Conservation (phyloP, 2,888 invertebrate species). For the Barypeithes pellucidus region DNA sequence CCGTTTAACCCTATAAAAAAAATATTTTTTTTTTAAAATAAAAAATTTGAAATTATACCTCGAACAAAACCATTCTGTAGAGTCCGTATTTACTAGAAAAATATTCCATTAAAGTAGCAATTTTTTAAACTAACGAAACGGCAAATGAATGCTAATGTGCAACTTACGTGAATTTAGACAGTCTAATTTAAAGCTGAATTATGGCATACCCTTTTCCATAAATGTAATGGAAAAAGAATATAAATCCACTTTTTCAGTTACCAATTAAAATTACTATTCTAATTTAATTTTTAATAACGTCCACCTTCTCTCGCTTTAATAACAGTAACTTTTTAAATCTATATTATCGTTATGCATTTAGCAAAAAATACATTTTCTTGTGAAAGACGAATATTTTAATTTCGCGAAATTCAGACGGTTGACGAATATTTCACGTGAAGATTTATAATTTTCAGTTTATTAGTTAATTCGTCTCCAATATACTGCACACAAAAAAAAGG, state of each 20-base stretch:
- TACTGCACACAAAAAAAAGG: no score
- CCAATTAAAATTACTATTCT: slow-evolving; percentile 33
- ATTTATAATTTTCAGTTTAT: no score
- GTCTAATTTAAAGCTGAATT: slow-evolving; percentile 36
- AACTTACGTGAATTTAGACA: slow-evolving; percentile 28
- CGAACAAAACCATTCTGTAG: not conserved
- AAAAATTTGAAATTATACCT: not conserved
- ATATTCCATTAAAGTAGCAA: slow-evolving; percentile 13
- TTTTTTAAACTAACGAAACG: slow-evolving; percentile 23
- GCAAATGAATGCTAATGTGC: slow-evolving; percentile 27
- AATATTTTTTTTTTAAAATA: no score
- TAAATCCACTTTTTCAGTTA: slow-evolving; percentile 24
- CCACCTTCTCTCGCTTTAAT: not conserved
- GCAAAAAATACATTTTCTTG: no score
- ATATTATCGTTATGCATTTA: not conserved
- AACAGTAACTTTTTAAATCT: slow-evolving; percentile 1
- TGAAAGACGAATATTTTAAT: no score
- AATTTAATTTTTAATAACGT: slow-evolving; percentile 37
- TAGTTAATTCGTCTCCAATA: no score
- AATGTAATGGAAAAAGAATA: slow-evolving; percentile 27
- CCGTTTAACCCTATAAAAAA: no score
- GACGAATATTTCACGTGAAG: no score
- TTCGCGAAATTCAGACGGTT: no score
- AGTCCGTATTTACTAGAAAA: not conserved
- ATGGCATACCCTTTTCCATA: slow-evolving; percentile 31